A percentile compares a stretch with the other conserved stretches of the same genome.
Conservation (phyloP, 2,797 vertebrate genomes). For the Molossus molossus region DNA sequence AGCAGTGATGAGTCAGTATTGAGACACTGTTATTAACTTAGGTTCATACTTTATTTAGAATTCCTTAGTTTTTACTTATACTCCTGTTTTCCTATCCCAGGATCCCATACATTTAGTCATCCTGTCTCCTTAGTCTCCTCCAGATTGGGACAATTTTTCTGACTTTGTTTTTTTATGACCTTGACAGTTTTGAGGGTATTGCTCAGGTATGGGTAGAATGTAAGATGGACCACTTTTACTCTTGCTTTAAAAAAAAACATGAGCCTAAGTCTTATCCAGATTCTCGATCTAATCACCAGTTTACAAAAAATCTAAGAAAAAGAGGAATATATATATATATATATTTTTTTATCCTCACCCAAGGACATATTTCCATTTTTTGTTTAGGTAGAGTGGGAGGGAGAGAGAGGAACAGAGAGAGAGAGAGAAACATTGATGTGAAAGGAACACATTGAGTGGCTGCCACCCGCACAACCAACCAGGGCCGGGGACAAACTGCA, state of each 20-base stretch:
- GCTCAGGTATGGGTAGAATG: not conserved
- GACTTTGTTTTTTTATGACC: constrained; percentile 4
- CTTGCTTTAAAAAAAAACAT: not conserved
- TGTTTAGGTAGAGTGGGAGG: no score
- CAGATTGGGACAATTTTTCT: not conserved
- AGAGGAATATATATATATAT: not conserved
- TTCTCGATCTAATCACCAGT: constrained; percentile 8
- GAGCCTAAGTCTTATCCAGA: not conserved
- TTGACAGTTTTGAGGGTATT: not conserved
- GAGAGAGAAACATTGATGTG: no score
- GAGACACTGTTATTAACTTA: not conserved
- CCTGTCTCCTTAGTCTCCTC: not conserved
- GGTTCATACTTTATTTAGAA: not conserved
- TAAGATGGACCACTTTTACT: not conserved
- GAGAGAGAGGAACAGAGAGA: no score
- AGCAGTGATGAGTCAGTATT: not conserved
- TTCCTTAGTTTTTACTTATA: not conserved
- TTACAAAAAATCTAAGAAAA: not conserved
- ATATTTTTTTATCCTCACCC: no score
- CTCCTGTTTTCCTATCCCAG: not conserved
- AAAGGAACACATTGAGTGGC: no score
- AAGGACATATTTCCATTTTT: no score
- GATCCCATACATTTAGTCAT: not conserved
- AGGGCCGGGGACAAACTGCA: no score
- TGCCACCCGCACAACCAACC: no score